A percentile compares a stretch with the other conserved stretches of the same genome.
Evolutionary conservation across 2,888 invertebrate genomes (phyloP).

Genomic region (Chorisops tibialis): DNA sequence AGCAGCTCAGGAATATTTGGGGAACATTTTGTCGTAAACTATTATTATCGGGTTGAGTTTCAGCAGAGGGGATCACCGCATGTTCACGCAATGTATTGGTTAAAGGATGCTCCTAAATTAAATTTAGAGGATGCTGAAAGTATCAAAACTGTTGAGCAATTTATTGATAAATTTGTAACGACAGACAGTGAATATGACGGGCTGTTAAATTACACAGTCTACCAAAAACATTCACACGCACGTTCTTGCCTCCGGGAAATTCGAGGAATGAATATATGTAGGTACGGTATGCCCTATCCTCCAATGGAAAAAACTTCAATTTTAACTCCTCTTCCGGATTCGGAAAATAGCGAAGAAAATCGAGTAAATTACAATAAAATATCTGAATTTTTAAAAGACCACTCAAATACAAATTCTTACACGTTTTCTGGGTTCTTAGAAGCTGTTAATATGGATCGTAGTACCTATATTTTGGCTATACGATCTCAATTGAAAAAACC

Average conservation of each 20-base stretch:
- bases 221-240: too few species aligned
- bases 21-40: neutral
- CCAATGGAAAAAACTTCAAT: too few species aligned
- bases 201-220: too few species aligned
- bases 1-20: conserved; percentile 28
- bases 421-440: neutral
- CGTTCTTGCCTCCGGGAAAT: neutral
- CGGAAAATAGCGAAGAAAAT: too few species aligned
- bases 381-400: neutral
- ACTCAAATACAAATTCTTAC: neutral
- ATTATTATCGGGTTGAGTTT: too few species aligned
- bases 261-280: too few species aligned
- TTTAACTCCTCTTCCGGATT: too few species aligned
- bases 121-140: neutral
- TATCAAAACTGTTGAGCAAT: neutral
- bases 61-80: conserved; percentile 31
- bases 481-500: conserved; percentile 26
- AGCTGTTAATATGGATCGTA: neutral
- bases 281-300: too few species aligned
- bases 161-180: too few species aligned
- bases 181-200: too few species aligned
- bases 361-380: too few species aligned
- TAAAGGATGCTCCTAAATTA: conserved; percentile 21
- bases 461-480: conserved; percentile 33
- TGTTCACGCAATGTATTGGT: conserved; percentile 29